phyloP scores from a whole-genome alignment of 2,797 vertebrate genomes.

The Merluccius polli region DNA sequence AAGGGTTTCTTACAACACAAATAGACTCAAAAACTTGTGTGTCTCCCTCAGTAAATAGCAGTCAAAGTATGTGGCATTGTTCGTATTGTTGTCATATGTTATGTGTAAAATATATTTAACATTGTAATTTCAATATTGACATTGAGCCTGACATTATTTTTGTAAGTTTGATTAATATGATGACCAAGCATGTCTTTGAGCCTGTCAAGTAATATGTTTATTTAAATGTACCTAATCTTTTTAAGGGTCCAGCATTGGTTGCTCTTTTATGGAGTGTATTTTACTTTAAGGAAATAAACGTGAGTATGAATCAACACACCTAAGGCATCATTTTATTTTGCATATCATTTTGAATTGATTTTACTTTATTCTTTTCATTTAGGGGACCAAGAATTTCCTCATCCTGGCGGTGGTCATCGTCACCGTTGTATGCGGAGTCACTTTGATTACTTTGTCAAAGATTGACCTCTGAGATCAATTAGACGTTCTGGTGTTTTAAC shows the following conservation, averaged over 20 bases:
- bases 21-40: no score
- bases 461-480: slow-evolving; percentile 9
- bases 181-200: background rate
- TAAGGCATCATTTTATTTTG: background rate
- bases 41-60: background rate
- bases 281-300: slow-evolving; percentile 27
- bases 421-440: slow-evolving; percentile 26
- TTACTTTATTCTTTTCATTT: background rate
- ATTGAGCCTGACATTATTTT: background rate
- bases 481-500: background rate
- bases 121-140: background rate
- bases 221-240: background rate
- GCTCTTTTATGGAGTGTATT: slow-evolving; percentile 30
- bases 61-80: background rate
- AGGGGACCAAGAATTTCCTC: slow-evolving; percentile 15
- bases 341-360: background rate
- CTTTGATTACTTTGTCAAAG: slow-evolving; percentile 26
- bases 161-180: no score
- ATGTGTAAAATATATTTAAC: background rate
- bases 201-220: background rate
- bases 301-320: slow-evolving; percentile 5
- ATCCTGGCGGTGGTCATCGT: slow-evolving; percentile 20
- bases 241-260: slow-evolving; percentile 20
- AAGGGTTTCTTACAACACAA: no score
- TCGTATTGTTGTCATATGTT: background rate